Evolutionary conservation across 2,888 invertebrate species (phyloP).

Genomic region (Rapana venosa): DNA sequence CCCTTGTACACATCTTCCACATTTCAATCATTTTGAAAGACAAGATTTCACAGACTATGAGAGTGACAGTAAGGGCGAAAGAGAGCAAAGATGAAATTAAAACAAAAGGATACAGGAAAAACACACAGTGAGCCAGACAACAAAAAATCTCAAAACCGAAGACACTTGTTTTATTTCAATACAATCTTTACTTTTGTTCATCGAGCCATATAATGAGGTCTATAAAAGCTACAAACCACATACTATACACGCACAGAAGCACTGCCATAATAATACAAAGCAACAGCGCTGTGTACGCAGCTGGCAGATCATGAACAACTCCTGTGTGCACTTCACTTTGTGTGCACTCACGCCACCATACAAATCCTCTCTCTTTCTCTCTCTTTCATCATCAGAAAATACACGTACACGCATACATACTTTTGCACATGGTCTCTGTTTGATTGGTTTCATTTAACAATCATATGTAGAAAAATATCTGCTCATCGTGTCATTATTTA

Average conservation of each 20-base stretch:
- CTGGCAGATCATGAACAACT: conserved; percentile 18
- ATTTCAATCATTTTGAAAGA: too few species aligned
- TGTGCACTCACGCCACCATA: neutral
- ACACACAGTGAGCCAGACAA: neutral
- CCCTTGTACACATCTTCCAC: too few species aligned
- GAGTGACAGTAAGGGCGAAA: too few species aligned
- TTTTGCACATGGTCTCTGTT: neutral
- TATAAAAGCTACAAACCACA: conserved; percentile 37
- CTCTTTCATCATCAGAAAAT: neutral
- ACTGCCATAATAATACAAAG: conserved; percentile 36
- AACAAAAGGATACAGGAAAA: neutral
- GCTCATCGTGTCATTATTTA: neutral
- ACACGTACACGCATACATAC: neutral
- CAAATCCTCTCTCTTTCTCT: neutral
- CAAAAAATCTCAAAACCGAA: neutral
- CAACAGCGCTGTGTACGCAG: conserved; percentile 4
- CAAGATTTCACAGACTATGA: too few species aligned
- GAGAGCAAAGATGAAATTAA: neutral
- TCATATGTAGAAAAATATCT: neutral
- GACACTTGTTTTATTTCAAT: conserved; percentile 15
- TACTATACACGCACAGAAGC: conserved; percentile 38
- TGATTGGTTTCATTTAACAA: conserved; percentile 20
- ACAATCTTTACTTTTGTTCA: conserved; percentile 35
- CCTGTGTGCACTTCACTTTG: neutral
- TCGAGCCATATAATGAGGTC: conserved; percentile 29